Evolutionary conservation across 2,888 invertebrate genomes (phyloP).

Genomic region (Ctena decussata): DNA sequence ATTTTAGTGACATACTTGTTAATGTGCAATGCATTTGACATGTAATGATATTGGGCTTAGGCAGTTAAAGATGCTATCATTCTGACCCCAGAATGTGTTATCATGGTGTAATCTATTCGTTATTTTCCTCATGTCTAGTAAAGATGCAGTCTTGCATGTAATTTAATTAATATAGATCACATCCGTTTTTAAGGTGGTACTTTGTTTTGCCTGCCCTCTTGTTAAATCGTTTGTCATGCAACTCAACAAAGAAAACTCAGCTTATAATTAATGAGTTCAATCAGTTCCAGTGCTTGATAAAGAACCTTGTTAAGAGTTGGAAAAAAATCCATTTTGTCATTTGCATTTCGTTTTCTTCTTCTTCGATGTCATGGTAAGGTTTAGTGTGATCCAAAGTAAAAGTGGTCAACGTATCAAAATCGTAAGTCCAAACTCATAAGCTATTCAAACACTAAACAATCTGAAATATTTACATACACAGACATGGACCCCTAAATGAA

Average conservation of each 20-base stretch:
- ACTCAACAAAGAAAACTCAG: conserved; percentile 4
- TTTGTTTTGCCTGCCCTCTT: not conserved
- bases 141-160: not conserved
- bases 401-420: too few relatives aligned
- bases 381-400: too few relatives aligned
- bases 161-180: not conserved
- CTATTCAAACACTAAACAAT: too few relatives aligned
- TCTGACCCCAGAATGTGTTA: not conserved
- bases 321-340: too few relatives aligned
- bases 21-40: not conserved
- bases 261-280: not conserved
- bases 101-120: not conserved
- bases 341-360: too few relatives aligned
- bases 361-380: too few relatives aligned
- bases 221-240: not conserved
- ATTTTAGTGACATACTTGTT: not conserved
- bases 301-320: too few relatives aligned
- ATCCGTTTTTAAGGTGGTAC: not conserved
- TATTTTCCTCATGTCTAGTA: not conserved
- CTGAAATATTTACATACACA: too few relatives aligned
- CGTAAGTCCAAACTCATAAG: too few relatives aligned
- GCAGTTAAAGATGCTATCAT: not conserved
- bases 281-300: too few relatives aligned
- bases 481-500: too few relatives aligned
- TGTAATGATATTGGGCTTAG: too few relatives aligned